Conservation (phyloP, 2,888 invertebrate species). For the Drosophila kambysellisi region DNA sequence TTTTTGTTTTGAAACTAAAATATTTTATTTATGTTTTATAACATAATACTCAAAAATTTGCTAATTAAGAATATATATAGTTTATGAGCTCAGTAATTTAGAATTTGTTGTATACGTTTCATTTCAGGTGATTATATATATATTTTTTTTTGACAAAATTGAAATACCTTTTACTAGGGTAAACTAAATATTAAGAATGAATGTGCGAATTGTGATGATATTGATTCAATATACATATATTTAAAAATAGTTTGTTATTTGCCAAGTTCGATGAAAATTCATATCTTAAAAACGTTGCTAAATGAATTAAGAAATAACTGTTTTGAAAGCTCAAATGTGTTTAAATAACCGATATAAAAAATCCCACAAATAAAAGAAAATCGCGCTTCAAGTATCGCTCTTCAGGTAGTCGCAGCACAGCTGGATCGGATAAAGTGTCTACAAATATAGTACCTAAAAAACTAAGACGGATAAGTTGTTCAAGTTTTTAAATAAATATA, state of each 20-base stretch:
- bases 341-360: background rate
- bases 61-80: background rate
- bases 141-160: background rate
- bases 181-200: background rate
- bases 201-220: conserved; percentile 3
- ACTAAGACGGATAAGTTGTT: conserved; percentile 14
- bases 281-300: background rate
- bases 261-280: background rate
- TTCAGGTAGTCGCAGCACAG: conserved; percentile 1
- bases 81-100: background rate
- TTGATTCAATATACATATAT: background rate
- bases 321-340: background rate
- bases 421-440: conserved; percentile 1
- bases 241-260: background rate
- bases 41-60: too few species aligned
- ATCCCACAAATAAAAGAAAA: background rate
- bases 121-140: background rate
- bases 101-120: background rate
- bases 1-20: background rate
- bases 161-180: background rate
- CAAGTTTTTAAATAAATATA: conserved; percentile 6
- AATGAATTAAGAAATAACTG: background rate
- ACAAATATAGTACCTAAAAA: conserved; percentile 24
- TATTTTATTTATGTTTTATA: too few species aligned
- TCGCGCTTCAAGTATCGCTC: background rate